Conservation (phyloP, 2,888 invertebrate species). For the Ptychoptera contaminata region DNA sequence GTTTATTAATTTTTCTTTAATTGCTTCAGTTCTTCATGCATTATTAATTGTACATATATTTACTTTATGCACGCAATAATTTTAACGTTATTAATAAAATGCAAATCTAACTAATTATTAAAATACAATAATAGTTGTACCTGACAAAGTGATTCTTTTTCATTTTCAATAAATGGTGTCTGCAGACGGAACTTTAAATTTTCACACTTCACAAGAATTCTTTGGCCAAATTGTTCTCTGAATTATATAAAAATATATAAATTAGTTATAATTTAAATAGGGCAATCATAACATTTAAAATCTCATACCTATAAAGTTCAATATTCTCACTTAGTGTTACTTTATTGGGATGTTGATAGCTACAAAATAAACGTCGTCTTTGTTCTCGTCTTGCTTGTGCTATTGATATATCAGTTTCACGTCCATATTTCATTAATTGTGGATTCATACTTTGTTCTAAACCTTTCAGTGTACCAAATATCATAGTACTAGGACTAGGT, state of each 20-base stretch:
- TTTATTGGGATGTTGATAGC: slow-evolving; percentile 37
- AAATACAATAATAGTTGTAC: slow-evolving; percentile 5
- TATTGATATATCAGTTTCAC: slow-evolving; percentile 80
- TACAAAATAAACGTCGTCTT: slow-evolving; percentile 60
- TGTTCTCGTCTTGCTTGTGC: slow-evolving; percentile 65
- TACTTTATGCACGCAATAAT: too few species aligned
- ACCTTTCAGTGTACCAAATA: slow-evolving; percentile 72
- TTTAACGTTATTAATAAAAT: too few species aligned
- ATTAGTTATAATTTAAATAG: not conserved
- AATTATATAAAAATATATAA: not conserved
- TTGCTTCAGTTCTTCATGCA: too few species aligned
- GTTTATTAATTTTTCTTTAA: too few species aligned
- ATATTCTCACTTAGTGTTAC: slow-evolving; percentile 34
- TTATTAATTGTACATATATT: too few species aligned
- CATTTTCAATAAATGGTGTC: slow-evolving; percentile 53
- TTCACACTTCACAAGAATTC: slow-evolving; percentile 69
- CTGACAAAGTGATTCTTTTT: slow-evolving; percentile 51
- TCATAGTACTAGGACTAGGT: slow-evolving; percentile 42
- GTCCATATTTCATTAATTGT: slow-evolving; percentile 73
- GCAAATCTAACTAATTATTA: too few species aligned
- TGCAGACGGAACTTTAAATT: slow-evolving; percentile 72
- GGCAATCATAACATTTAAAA: not conserved
- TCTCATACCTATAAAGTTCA: slow-evolving; percentile 50
- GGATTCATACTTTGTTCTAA: slow-evolving; percentile 88
- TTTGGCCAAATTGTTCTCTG: slow-evolving; percentile 75